Evolutionary conservation across 2,113 vertebrate species (phyloP).

Genomic region (Catharus minimus): DNA sequence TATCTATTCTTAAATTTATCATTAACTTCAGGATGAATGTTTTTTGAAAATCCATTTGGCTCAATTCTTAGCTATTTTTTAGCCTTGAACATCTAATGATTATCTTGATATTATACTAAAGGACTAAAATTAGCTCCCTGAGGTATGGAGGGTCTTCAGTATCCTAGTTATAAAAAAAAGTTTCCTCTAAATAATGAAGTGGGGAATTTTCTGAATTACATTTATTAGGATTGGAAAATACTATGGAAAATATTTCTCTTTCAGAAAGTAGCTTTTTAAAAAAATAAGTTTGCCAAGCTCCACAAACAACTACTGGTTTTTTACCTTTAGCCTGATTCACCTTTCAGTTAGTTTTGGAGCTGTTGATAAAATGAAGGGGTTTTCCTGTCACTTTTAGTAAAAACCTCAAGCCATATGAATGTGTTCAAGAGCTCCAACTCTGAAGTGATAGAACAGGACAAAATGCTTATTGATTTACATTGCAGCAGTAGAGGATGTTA

Average conservation of each 20-base stretch:
- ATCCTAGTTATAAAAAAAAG: not conserved
- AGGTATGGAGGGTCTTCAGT: not conserved
- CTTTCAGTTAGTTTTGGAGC: not conserved
- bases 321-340: not conserved
- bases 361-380: not conserved
- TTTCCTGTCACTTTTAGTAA: not conserved
- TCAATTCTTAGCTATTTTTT: slow-evolving; percentile 23
- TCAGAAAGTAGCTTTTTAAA: not conserved
- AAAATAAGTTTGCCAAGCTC: not conserved
- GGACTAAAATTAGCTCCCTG: not conserved
- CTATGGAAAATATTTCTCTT: not conserved
- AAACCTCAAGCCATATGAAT: not conserved
- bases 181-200: not conserved
- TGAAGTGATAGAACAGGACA: not conserved
- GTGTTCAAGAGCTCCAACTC: not conserved
- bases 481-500: not conserved
- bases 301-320: accelerated
- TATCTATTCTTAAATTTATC: slow-evolving; percentile 39
- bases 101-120: not conserved
- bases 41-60: slow-evolving; percentile 18
- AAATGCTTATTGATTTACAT: not conserved
- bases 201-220: not conserved
- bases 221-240: not conserved
- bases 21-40: not conserved
- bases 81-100: not conserved